Evolutionary conservation across 1,140 invertebrate species (phyloP), one percentile per base, ranked within the genome.

Genomic region (Agrypnia vestita): DNA sequence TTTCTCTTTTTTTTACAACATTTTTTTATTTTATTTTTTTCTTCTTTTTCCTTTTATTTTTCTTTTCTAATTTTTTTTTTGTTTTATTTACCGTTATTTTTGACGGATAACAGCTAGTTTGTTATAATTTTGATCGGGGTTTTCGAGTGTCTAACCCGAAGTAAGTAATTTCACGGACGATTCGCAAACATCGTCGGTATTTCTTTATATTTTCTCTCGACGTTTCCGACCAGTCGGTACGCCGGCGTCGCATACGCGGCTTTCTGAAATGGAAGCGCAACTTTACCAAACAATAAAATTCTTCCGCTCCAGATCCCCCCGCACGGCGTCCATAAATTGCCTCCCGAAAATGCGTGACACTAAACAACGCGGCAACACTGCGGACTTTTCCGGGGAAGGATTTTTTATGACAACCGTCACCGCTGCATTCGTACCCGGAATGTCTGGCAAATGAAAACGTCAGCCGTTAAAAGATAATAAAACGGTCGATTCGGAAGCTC

Each of bases 381-480:
- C 25, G 67, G 17, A 35, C 21, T 73, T 25, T 67, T 19, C 6
- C 35, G 12, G n/a, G 55, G 56, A 44, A 53, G 71, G 71, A 73
- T 55, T 73, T 69, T 71, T 71, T 75, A 75, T 75, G 73, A 59
- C 35, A 46, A 56, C 73, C 25, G 11, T 73, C 69, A 53, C 69
- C 55, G 56, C 46, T 76, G 74, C 73, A 75, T 59, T 75, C 64
- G 59, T 62, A 21, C 74, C 7, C 59, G 21, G 74, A 75, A 76
- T 61, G 53, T 59, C 73, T 62, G 53, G 15, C 73, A 79, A 78
- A 82, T 79, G 80, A 82, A 82, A 82, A 82, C 53, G 80, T 79
- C 80, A 75, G 46, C 80, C 72, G 74, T 79, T 79, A 79, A 82
- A 59, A 59, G 76, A 73, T 76, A 82, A 82, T 82, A 82, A 82